Evolutionary conservation across 1,140 invertebrate species (phyloP).

Genomic region (Drosophila nebulosa): DNA sequence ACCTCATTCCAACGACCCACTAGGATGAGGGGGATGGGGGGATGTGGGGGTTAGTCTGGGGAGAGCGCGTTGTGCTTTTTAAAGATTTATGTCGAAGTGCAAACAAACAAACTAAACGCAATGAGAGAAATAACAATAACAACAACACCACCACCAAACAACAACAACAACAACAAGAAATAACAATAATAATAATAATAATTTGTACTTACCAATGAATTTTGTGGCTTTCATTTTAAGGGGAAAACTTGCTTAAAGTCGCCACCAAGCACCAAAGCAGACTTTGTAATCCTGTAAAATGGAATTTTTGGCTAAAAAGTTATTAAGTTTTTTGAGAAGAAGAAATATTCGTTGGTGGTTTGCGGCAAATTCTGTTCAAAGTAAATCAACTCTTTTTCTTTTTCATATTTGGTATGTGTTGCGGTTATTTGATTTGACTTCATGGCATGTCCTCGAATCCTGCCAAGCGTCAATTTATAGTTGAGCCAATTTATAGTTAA

Average conservation of each 20-base stretch:
- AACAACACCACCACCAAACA: not conserved
- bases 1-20: not conserved
- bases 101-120: not conserved
- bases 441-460: too few species aligned
- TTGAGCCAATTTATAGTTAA: too few species aligned
- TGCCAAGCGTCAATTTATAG: too few species aligned
- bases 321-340: too few species aligned
- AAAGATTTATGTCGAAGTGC: not conserved
- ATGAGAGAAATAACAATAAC: not conserved
- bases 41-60: not conserved
- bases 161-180: not conserved
- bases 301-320: too few species aligned
- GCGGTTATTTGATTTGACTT: too few species aligned
- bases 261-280: too few species aligned
- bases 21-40: too few species aligned
- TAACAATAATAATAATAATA: not conserved
- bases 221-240: not conserved
- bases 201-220: not conserved
- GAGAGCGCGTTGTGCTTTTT: not conserved
- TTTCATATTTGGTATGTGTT: too few species aligned
- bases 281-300: not conserved
- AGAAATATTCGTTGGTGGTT: not conserved
- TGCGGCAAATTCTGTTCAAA: too few species aligned
- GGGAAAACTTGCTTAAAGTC: not conserved
- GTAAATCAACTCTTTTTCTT: too few species aligned